Conservation (phyloP, 2,888 invertebrate genomes). For the Drosophila rubida region DNA sequence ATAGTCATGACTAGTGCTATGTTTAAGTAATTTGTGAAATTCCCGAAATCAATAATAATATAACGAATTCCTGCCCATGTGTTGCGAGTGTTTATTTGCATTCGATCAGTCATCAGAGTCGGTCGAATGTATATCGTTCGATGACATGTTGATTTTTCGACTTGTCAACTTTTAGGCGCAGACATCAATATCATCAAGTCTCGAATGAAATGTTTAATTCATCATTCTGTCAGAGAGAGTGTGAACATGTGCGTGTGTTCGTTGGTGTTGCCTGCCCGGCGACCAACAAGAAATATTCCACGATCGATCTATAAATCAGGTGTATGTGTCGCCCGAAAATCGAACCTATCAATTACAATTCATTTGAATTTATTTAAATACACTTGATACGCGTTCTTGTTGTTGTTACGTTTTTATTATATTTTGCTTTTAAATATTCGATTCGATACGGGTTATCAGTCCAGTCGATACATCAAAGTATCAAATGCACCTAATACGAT, state of each 20-base stretch:
- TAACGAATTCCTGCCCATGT: background rate
- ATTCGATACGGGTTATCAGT: slow-evolving; percentile 40
- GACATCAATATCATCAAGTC: slow-evolving; percentile 7
- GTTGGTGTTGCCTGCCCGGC: slow-evolving; percentile 8
- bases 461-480: slow-evolving; percentile 61
- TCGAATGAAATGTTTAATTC: slow-evolving; percentile 23
- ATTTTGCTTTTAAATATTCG: slow-evolving; percentile 11
- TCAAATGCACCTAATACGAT: slow-evolving; percentile 56
- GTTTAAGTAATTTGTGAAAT: slow-evolving; percentile 1
- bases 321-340: slow-evolving; percentile 15
- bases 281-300: slow-evolving; percentile 26
- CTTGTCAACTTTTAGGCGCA: slow-evolving; percentile 54
- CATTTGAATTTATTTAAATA: slow-evolving; percentile 78
- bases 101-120: slow-evolving; percentile 35
- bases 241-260: slow-evolving; percentile 17
- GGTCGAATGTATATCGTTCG: background rate
- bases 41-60: slow-evolving; percentile 9
- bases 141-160: slow-evolving; percentile 18
- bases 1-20: background rate
- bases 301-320: slow-evolving; percentile 48
- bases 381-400: slow-evolving; percentile 60
- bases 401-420: slow-evolving; percentile 23
- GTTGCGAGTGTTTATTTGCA: slow-evolving; percentile 30
- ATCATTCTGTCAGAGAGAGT: slow-evolving; percentile 56
- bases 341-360: slow-evolving; percentile 72